phyloP scores from a whole-genome alignment of 2,113 vertebrate genomes.

The Hippocampus zosterae region DNA sequence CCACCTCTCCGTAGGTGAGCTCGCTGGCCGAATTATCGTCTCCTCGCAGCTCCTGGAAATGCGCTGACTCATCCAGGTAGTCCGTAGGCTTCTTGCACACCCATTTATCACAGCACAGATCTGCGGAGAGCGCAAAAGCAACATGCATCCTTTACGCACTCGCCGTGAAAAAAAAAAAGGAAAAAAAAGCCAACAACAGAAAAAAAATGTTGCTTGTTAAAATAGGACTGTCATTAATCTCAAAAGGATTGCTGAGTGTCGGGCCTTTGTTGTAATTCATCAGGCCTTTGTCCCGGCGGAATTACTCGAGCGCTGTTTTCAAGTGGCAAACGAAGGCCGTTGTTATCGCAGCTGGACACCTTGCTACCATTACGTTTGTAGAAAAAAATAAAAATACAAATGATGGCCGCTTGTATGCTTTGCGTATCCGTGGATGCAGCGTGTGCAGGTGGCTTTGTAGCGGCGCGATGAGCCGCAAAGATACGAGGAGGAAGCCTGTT shows the following conservation, averaged over 20 bases:
- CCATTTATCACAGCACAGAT: conserved; percentile 78
- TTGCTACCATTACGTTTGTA: conserved; percentile 38
- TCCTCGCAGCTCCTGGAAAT: conserved; percentile 76
- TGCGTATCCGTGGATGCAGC: conserved; percentile 34
- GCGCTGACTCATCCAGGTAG: conserved; percentile 75
- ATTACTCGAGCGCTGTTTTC: conserved; percentile 43
- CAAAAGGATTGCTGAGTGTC: conserved; percentile 35
- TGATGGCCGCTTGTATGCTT: conserved; percentile 28
- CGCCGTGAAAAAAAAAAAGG: conserved; percentile 35
- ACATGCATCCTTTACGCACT: conserved; percentile 53
- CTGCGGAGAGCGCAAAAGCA: conserved; percentile 65
- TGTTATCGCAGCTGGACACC: conserved; percentile 69
- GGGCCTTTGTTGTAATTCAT: conserved; percentile 50
- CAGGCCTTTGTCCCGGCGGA: conserved; percentile 38
- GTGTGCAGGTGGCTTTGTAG: conserved; percentile 28
- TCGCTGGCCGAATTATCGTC: conserved; percentile 87
- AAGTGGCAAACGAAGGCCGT: conserved; percentile 36
- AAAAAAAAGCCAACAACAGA: not conserved
- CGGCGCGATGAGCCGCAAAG: conserved; percentile 15
- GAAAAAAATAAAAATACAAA: not conserved
- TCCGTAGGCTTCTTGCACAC: conserved; percentile 71
- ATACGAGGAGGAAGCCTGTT: conserved; percentile 20
- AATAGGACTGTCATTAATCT: conserved; percentile 67
- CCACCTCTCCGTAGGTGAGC: conserved; percentile 90
- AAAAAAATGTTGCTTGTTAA: conserved; percentile 14